Base-by-base conservation (phyloP, 2,888 invertebrate species). In the Ophioninae sp. region DNA sequence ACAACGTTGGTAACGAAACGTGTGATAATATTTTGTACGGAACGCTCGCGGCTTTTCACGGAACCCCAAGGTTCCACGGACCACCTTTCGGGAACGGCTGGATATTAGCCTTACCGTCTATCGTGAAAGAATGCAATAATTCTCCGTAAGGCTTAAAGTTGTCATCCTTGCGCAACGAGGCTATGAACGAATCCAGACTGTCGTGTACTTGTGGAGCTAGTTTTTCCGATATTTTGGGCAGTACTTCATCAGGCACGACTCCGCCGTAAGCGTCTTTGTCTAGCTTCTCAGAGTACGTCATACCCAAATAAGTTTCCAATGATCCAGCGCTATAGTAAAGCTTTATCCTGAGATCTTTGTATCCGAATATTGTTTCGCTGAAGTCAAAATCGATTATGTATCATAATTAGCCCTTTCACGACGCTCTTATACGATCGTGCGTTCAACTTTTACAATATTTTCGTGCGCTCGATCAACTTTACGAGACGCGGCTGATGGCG, bases 321-420 rank as follows among this genome's bases (percentile, higher is more conserved):
- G 95, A 95, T 23, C 96, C 96, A 76, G 98, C 97, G 83, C 96
- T 96, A 91, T 97, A 98, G 90, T 96, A 96, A 3, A 99, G 93
- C 85, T 96, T 94, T 3, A 99, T 95, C 82, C 94, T 94, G 56
- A 99, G 93, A 89, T 97, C 96, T 90, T 96, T 96, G 92, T 98
- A 99, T 3, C 99, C 99, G 94, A 98, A 98, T 92, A 99, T 98
- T 84, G 95, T 96, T 93, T 99, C 99, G 89, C 95, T 95, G 90
- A 41, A 13, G 41, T 9, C 23, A 39, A 58, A 65, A 51, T 7
- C 8, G 39, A 13, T 20, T 8, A 44, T 13, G 7, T 2, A 39
- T 6, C 37, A 23, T 37, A 39, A 39, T n/a, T n/a, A n/a, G n/a
- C n/a, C n/a, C n/a, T n/a, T n/a, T n/a, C n/a, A n/a, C n/a, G n/a